Percentiles rank a stretch among this genome's conserved stretches.
These are phyloP conservation scores for Sarotherodon lohbergeri DNA, from an alignment of 2,113 vertebrate genomes.

Conservation along the genomic window DNA sequence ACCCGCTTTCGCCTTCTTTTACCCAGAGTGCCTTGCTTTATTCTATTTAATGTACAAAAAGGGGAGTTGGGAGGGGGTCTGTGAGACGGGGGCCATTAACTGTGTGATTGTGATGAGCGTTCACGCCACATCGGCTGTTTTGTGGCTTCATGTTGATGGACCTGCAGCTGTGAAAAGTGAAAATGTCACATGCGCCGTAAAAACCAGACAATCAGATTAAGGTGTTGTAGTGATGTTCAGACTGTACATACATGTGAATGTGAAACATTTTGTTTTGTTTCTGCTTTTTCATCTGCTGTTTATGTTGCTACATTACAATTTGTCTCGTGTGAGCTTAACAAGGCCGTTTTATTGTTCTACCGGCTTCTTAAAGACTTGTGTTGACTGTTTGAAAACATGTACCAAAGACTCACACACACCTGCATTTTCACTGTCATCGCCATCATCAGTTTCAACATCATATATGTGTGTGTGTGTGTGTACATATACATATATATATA, in stretches of 20 bases:
- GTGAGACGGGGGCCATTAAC: conserved; percentile 5
- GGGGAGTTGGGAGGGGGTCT: neutral
- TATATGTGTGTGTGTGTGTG: too few species aligned
- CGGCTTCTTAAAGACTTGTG: neutral
- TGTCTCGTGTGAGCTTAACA: neutral
- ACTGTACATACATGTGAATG: conserved; percentile 49
- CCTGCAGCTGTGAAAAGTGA: neutral
- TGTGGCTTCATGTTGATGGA: neutral
- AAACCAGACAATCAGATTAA: conserved; percentile 43
- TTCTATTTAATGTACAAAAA: conserved; percentile 60
- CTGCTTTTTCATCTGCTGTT: conserved; percentile 21
- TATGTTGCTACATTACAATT: conserved; percentile 6
- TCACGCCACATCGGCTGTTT: neutral
- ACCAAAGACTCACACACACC: conserved; percentile 51
- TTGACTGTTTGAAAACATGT: neutral
- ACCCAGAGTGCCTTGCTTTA: conserved; percentile 69
- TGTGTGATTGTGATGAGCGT: neutral
- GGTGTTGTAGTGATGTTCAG: neutral
- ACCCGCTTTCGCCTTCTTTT: conserved; percentile 44
- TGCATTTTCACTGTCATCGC: neutral
- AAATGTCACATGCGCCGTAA: conserved; percentile 49
- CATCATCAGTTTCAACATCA: neutral
- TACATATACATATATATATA: too few species aligned
- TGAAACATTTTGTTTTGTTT: conserved; percentile 26
- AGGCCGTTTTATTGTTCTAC: neutral